phyloP scores from a whole-genome alignment of 92 coral and sea anemone genomes.

The Epizoanthus scotinus region DNA sequence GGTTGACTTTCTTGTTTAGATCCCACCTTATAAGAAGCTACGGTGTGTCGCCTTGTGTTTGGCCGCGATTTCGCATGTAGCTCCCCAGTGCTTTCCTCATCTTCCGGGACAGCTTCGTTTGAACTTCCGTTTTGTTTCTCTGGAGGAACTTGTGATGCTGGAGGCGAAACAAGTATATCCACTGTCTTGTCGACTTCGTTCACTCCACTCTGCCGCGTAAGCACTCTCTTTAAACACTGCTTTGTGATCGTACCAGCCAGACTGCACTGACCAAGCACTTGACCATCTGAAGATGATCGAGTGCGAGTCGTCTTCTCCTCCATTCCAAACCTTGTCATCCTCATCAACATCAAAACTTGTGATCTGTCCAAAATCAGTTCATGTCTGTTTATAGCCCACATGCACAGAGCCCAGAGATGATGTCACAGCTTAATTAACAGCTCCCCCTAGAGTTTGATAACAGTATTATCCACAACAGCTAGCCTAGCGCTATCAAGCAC shows the following conservation, averaged over 20 bases:
- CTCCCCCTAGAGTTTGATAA: conserved; percentile 10
- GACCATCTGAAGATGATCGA: conserved; percentile 24
- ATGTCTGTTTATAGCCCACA: neutral
- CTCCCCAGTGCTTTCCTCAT: neutral
- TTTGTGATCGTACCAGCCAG: conserved; percentile 4
- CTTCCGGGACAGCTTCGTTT: neutral
- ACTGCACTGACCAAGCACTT: conserved; percentile 4
- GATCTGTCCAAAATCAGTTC: neutral
- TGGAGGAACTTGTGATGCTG: conserved; percentile 4
- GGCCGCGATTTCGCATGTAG: neutral
- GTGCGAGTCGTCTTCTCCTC: neutral
- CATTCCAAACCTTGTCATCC: conserved; percentile 20
- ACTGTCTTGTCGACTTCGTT: conserved; percentile 4
- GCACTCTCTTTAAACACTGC: neutral
- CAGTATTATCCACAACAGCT: neutral
- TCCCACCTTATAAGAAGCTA: neutral
- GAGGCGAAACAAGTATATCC: neutral
- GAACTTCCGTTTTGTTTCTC: conserved; percentile 1
- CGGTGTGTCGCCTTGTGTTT: neutral
- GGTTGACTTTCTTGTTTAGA: neutral
- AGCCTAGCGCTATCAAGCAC: too few species aligned
- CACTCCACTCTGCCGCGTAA: neutral
- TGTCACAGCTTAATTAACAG: neutral
- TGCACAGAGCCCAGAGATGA: too few species aligned
- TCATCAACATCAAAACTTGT: neutral